Evolutionary conservation across 1,140 invertebrate species (phyloP).

Genomic region (Drosophila mayri): DNA sequence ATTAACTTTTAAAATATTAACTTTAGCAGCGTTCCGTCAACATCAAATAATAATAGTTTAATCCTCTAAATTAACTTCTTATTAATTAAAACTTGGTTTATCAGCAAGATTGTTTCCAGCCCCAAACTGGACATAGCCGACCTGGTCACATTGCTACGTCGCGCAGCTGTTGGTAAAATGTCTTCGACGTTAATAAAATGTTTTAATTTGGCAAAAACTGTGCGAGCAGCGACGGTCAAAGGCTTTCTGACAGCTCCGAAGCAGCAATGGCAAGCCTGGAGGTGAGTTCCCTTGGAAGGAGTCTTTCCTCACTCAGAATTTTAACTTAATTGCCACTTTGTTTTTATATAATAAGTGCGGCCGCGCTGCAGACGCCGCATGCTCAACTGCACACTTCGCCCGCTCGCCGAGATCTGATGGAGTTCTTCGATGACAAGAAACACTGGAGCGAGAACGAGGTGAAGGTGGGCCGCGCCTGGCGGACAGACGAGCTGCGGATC

Average conservation of each 20-base stretch:
- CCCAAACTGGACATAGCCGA: too few relatives aligned
- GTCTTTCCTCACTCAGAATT: background rate
- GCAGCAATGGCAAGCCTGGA: slow-evolving; percentile 38
- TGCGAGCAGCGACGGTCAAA: slow-evolving; percentile 38
- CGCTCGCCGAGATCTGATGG: slow-evolving; percentile 88
- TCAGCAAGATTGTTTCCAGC: too few relatives aligned
- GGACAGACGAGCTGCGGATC: slow-evolving; percentile 94
- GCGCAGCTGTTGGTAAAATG: slow-evolving; percentile 48
- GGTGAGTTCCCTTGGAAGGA: slow-evolving; percentile 15
- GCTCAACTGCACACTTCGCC: slow-evolving; percentile 51
- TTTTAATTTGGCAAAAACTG: slow-evolving; percentile 64
- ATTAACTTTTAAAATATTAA: too few relatives aligned
- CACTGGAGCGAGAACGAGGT: slow-evolving; percentile 94
- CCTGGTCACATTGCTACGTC: too few relatives aligned
- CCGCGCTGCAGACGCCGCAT: slow-evolving; percentile 21
- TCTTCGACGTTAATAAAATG: slow-evolving; percentile 70
- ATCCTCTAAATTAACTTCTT: too few relatives aligned
- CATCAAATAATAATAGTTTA: too few relatives aligned
- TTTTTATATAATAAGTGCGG: slow-evolving; percentile 69
- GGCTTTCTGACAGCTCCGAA: slow-evolving; percentile 30
- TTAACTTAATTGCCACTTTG: background rate
- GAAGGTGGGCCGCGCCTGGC: slow-evolving; percentile 95
- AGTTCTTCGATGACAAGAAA: slow-evolving; percentile 96
- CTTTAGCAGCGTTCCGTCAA: too few relatives aligned
- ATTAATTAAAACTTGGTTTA: too few relatives aligned